Conservation (phyloP, 2,888 invertebrate genomes). For the Tetrapedia diversipes region DNA sequence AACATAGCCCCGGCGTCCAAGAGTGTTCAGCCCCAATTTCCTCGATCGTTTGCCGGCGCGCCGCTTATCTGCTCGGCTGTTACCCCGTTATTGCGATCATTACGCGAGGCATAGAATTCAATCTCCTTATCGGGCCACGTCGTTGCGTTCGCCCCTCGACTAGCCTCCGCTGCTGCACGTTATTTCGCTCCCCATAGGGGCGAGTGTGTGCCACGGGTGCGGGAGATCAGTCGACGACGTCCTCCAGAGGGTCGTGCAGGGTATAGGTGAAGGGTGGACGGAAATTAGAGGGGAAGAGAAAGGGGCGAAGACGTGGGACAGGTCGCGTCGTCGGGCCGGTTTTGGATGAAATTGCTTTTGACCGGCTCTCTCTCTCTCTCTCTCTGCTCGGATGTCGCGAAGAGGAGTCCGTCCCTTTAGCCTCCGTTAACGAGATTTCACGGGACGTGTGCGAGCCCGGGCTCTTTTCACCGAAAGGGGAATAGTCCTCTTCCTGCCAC, state of each 20-base stretch:
- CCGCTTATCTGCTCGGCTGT: constrained; percentile 38
- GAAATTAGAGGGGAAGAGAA: background rate
- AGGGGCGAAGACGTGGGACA: background rate
- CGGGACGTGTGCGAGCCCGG: constrained; percentile 22
- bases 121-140: constrained; percentile 60
- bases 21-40: constrained; percentile 35
- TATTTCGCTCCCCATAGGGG: constrained; percentile 18
- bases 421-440: constrained; percentile 63
- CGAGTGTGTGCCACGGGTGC: background rate
- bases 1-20: background rate
- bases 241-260: background rate
- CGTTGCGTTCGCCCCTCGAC: constrained; percentile 48
- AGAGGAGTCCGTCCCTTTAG: constrained; percentile 53
- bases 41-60: constrained; percentile 28
- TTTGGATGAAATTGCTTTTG: constrained; percentile 68
- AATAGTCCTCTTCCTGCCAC: too few relatives aligned
- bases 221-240: background rate
- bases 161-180: too few relatives aligned
- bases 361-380: constrained; percentile 16
- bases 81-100: constrained; percentile 56
- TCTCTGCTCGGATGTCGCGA: constrained; percentile 45
- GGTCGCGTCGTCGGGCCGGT: constrained; percentile 3
- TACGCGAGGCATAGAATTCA: constrained; percentile 55
- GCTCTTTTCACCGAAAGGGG: constrained; percentile 58
- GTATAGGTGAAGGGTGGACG: background rate